Conservation (phyloP, 2,113 vertebrate genomes). For the Mandrillus leucophaeus region DNA sequence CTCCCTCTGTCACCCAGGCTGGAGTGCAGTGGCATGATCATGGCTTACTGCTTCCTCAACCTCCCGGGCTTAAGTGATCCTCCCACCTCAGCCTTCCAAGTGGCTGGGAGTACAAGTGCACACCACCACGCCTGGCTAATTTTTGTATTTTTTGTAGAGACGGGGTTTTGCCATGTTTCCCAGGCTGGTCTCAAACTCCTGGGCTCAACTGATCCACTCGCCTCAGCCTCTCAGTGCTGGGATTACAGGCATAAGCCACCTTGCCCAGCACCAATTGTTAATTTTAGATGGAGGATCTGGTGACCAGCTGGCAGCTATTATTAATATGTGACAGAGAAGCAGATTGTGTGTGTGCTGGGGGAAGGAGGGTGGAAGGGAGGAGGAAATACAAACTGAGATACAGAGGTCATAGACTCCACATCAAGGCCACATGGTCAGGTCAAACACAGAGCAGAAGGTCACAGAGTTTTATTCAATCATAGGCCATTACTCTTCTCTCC, state of each 20-base stretch:
- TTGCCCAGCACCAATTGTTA: not conserved
- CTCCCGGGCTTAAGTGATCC: too few relatives aligned
- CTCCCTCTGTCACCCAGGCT: not conserved
- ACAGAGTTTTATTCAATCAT: not conserved
- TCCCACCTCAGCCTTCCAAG: too few relatives aligned
- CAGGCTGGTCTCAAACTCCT: not conserved
- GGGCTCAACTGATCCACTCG: not conserved
- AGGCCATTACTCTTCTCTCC: not conserved
- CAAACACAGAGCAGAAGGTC: not conserved
- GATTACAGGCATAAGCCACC: too few relatives aligned
- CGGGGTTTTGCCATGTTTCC: too few relatives aligned
- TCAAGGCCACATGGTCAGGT: not conserved
- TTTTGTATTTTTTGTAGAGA: too few relatives aligned
- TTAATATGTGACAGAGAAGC: not conserved
- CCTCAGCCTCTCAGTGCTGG: not conserved
- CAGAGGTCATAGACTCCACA: not conserved
- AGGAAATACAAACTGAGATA: not conserved
- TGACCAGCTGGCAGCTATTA: not conserved
- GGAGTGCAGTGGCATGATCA: not conserved
- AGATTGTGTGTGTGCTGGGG: not conserved
- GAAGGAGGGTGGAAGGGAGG: not conserved
- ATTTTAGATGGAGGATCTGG: not conserved
- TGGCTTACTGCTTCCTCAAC: not conserved
- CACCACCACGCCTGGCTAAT: too few relatives aligned
- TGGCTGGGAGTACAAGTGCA: too few relatives aligned